These are phyloP conservation scores for Procambarus virginalis DNA, from an alignment of 1,140 invertebrate genomes.

Conservation along the genomic window DNA sequence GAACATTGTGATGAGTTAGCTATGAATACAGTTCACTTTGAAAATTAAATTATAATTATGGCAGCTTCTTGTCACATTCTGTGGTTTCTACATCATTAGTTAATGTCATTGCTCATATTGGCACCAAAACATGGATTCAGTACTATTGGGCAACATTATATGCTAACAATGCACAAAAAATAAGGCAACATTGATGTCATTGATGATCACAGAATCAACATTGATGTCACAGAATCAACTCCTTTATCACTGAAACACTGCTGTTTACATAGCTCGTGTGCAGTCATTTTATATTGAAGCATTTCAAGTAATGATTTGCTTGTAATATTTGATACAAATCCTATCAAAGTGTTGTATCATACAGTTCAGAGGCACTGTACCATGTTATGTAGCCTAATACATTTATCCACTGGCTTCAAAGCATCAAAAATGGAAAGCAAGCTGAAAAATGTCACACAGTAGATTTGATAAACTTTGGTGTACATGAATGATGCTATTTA, in stretches of 20 bases:
- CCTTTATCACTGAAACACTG: not conserved
- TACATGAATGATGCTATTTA: not conserved
- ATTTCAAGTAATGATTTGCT: not conserved
- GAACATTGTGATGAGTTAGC: not conserved
- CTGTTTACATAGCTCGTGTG: not conserved
- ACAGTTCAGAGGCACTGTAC: not conserved
- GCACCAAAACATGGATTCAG: not conserved
- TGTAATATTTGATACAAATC: not conserved
- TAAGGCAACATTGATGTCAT: not conserved
- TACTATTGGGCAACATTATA: not conserved
- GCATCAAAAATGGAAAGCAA: slow-evolving; percentile 31
- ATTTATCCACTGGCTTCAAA: not conserved
- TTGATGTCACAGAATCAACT: not conserved
- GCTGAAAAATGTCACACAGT: not conserved
- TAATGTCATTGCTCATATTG: not conserved
- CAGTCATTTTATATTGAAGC: not conserved
- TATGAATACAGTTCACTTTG: not conserved
- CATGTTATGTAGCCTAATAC: not conserved
- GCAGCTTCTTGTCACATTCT: not conserved
- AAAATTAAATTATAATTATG: not conserved
- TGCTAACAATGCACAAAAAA: not conserved
- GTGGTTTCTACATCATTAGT: not conserved
- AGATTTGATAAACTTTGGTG: not conserved
- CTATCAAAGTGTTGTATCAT: not conserved
- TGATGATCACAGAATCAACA: not conserved